A percentile compares a stretch with the other conserved stretches of the same genome.
phyloP scores from a whole-genome alignment of 2,797 vertebrate genomes.

The Rhynchotus rufescens region DNA sequence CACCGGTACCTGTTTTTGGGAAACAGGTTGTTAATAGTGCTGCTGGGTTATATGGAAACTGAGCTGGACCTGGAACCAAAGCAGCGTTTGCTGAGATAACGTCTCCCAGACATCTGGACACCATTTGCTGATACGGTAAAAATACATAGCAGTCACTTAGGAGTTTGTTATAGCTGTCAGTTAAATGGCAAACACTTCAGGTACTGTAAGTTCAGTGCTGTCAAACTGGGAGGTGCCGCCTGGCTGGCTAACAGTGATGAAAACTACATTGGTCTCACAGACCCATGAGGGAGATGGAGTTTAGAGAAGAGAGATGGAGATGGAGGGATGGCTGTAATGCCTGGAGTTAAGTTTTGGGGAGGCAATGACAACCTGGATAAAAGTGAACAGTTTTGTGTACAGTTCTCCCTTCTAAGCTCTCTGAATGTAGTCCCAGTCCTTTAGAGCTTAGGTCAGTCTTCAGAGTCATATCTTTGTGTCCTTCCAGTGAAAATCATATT shows the following conservation, averaged over 20 bases:
- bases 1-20: neutral
- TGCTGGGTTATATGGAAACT: neutral
- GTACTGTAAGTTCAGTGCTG: fast-evolving
- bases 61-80: neutral
- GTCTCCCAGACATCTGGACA: neutral
- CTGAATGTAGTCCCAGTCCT: neutral
- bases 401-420: neutral
- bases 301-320: too few species aligned
- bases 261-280: neutral
- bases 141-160: neutral
- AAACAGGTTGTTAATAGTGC: fast-evolving
- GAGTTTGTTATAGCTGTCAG: neutral
- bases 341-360: neutral
- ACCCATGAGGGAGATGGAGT: too few species aligned
- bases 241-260: neutral
- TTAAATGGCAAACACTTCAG: neutral
- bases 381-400: neutral
- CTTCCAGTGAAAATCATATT: neutral
- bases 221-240: neutral
- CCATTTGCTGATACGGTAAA: neutral
- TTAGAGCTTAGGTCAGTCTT: neutral
- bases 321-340: neutral
- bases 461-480: neutral
- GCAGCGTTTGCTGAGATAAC: neutral
- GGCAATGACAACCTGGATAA: neutral